Base-by-base conservation (phyloP, 2,888 invertebrate genomes). In the Sarcophaga carnaria region DNA sequence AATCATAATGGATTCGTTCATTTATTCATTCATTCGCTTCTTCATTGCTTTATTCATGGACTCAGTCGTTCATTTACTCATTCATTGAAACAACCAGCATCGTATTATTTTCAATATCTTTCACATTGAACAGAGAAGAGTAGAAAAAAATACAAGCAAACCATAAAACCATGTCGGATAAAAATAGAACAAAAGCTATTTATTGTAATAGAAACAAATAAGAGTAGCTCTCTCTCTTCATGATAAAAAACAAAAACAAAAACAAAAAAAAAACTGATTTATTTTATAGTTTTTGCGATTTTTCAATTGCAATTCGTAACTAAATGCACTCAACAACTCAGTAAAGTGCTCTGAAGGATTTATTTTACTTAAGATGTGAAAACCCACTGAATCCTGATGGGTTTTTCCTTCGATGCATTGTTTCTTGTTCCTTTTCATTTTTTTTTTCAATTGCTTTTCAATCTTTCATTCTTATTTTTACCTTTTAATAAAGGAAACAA, bases 261-360 rank as follows among this genome's bases (percentile, higher is more conserved):
- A 49, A 14, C 2, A 8, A 12, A 17, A 54, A 54, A 54, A 54
- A 54, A 83, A 80, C 70, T 80, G 72, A 83, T 83, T 86, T 71
- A 76, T 72, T 83, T 77, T 63, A 67, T 27, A 54, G 25, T 77
- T 79, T 72, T 66, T 86, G 75, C 22, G 54, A 12, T 14, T 82
- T 76, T 75, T 64, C 77, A 80, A 74, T 83, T 79, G 83, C 63
- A 83, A 77, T 83, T 86, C 60, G 63, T 64, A 86, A 69, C 69
- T 80, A 83, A 86, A 86, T 80, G 80, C 83, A 86, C 83, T 86
- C 80, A 86, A 77, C 80, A 80, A 59, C 83, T 80, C 59, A 80
- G 80, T 83, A 74, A 86, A 86, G 69, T 86, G 86, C 77, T 83
- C 77, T 83, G 77, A 80, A 83, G 74, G 77, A 80, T 86, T 83